Base-by-base conservation (phyloP, 1,140 invertebrate genomes). In the Tetranychus urticae region DNA sequence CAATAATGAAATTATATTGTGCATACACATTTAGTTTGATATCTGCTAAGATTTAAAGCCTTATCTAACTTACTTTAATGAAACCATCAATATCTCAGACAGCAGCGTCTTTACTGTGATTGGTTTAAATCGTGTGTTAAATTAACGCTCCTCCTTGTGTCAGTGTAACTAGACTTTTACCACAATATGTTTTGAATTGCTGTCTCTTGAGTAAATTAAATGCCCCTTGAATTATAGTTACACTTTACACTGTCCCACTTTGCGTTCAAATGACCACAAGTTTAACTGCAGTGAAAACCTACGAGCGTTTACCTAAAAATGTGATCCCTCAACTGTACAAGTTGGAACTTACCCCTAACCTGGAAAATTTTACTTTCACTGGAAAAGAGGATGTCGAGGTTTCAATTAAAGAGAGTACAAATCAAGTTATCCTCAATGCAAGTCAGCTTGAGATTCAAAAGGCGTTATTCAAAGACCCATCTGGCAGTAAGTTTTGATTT, bases 51-150 rank as follows among this genome's bases (percentile, higher is more conserved):
- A 39, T 37, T 6, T 10, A 39, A 37, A 45, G 63, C 47, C 12
- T 66, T 47, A 79, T 75, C 76, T 97, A 64, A 47, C 13, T 66
- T 42, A 80, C 76, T 76, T 97, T 97, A 36, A 98, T 80, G 72
- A 98, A n/a, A 6, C 91, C 90, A 74, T 98, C 93, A 67, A 94
- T 91, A 71, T 98, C 93, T 0, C 94, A 93, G 37, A 98, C 91
- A 8, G 91, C 87, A 33, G 94, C 23, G 23, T 23, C 23, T 23
- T 23, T 23, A 23, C 23, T 23, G 23, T 23, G 23, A 23, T 23
- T 23, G 23, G 23, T 23, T 23, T 23, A 23, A 23, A 23, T 23
- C 23, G 23, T 23, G 23, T 23, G 23, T 23, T 23, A 23, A 23
- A 23, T 23, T 23, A 23, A 23, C 23, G 23, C 23, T 23, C 23